Evolutionary conservation across 2,113 vertebrate species (phyloP).

Genomic region (Phocoena sinus): DNA sequence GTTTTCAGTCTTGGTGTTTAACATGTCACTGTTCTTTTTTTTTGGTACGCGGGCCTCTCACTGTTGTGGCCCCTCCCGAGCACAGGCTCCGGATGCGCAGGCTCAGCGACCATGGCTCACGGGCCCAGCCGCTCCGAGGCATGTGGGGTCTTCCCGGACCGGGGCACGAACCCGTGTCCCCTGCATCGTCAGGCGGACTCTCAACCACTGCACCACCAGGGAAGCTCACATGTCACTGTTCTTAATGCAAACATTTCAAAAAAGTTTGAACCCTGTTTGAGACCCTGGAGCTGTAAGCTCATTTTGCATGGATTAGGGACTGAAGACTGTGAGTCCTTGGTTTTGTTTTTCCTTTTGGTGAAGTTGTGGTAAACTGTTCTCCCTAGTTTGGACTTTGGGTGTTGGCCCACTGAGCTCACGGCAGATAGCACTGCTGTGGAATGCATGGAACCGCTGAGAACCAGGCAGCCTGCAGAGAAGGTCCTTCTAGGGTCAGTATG

Average conservation of each 20-base stretch:
- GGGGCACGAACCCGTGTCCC: too few relatives aligned
- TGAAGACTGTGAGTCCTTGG: not conserved
- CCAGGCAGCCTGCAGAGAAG: conserved; percentile 42
- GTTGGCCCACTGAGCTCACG: not conserved
- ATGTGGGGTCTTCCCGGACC: too few relatives aligned
- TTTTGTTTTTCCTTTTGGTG: not conserved
- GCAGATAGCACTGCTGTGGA: not conserved
- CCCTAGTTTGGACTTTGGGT: not conserved
- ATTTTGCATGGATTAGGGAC: conserved; percentile 33
- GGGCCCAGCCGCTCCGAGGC: too few relatives aligned
- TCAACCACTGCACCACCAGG: too few relatives aligned
- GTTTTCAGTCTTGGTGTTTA: conserved; percentile 45
- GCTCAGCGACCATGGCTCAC: too few relatives aligned
- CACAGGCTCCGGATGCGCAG: too few relatives aligned
- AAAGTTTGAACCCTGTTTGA: conserved; percentile 19
- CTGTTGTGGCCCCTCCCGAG: too few relatives aligned
- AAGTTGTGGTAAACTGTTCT: not conserved
- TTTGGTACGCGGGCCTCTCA: too few relatives aligned
- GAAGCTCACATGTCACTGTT: not conserved
- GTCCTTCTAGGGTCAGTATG: conserved; percentile 38
- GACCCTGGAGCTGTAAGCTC: not conserved
- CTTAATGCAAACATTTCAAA: conserved; percentile 37
- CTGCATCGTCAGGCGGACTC: too few relatives aligned
- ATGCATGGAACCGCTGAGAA: not conserved
- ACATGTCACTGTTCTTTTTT: conserved; percentile 6